Base-by-base conservation (phyloP, 1,140 invertebrate genomes). In the Triops longicaudatus region DNA sequence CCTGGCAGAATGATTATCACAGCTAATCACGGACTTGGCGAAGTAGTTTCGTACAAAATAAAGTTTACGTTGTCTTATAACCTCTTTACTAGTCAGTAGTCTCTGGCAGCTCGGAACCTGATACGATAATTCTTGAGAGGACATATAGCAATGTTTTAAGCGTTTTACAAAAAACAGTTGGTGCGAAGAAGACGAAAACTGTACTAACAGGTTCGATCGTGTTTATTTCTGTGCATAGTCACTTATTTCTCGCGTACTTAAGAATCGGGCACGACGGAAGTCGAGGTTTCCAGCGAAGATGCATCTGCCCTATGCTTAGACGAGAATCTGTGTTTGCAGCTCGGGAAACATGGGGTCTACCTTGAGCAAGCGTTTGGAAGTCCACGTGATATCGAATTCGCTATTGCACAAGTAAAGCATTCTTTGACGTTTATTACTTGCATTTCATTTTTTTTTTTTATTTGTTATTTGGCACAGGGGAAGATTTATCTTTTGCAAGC, bases 21-120 rank as follows among this genome's bases (percentile, higher is more conserved):
- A 17, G 90, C 92, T 0, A 93, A 93, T 83, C 92, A 89, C 84
- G 93, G 93, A 0, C 83, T 94, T 3, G 93, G 93, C 79, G 93
- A 95, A 86, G 90, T 90, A 84, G 79, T 74, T 11, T 7, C 28
- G 41, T 26, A 12, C 11, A 76, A 71, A 75, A 78, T 14, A n/a
- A 74, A 50, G 50, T 63, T 44, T 73, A 17, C n/a, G 26, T 79
- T 77, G 7, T 63, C 27, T 43, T 76, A 72, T 73, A 75, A 78
- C 41, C 28, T 31, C 41, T 74, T 11, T 71, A 75, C 41, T 78
- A 77, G 76, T 77, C 71, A 78, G 92, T 94, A 1, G 93, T 94
- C 0, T 93, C 91, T 0, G 91, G 89, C 0, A 82, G 85, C 31
- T 86, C 89, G 0, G 92, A 93, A 79, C 92, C 92, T 0, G 92